phyloP scores from a whole-genome alignment of 1,140 invertebrate genomes.

The Teleopsis dalmanni region DNA sequence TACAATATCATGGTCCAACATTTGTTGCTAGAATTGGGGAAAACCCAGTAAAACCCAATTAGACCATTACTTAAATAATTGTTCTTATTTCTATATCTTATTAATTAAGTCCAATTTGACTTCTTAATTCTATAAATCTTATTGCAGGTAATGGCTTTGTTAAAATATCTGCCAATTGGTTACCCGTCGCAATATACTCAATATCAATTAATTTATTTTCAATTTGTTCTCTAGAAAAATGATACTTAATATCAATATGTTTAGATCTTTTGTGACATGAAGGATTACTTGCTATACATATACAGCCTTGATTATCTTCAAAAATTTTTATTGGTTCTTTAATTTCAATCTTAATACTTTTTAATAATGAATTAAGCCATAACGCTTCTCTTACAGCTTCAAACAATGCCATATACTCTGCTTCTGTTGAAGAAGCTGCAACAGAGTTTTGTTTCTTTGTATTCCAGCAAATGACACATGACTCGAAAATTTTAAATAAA shows the following conservation, averaged over 20 bases:
- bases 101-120: neutral
- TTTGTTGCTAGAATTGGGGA: too few relatives aligned
- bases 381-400: slow-evolving; percentile 20
- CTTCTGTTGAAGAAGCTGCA: slow-evolving; percentile 20
- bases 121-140: neutral
- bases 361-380: slow-evolving; percentile 13
- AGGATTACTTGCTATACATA: slow-evolving; percentile 5
- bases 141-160: neutral
- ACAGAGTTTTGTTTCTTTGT: slow-evolving; percentile 34
- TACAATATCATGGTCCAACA: too few relatives aligned
- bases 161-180: neutral
- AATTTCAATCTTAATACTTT: slow-evolving; percentile 13
- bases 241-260: slow-evolving; percentile 15
- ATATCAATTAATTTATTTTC: neutral
- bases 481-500: slow-evolving; percentile 21
- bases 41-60: too few relatives aligned
- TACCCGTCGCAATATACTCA: neutral
- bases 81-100: too few relatives aligned
- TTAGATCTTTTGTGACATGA: slow-evolving; percentile 10
- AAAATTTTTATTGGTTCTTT: slow-evolving; percentile 11
- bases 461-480: slow-evolving; percentile 29
- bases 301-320: slow-evolving; percentile 11
- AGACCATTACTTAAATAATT: too few relatives aligned
- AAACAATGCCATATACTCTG: slow-evolving; percentile 35
- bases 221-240: slow-evolving; percentile 14